Evolutionary conservation across 1,140 invertebrate species (phyloP).

Genomic region (Cardiocondyla obscurior): DNA sequence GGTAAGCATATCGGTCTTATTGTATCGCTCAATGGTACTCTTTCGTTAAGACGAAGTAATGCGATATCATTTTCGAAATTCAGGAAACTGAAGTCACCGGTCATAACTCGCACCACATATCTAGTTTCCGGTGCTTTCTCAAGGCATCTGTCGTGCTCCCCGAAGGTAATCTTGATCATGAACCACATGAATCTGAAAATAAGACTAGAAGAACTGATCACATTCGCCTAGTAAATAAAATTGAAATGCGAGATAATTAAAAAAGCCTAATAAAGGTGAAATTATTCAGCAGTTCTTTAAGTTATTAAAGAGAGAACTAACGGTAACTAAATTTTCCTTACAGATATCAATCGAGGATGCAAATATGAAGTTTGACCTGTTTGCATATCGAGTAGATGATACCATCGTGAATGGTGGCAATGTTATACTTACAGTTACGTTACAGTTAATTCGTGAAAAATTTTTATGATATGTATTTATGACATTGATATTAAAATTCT

Average conservation of each 20-base stretch:
- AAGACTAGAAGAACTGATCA: slow-evolving; percentile 74
- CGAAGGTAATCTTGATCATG: slow-evolving; percentile 94
- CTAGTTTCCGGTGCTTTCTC: slow-evolving; percentile 88
- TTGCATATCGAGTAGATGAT: slow-evolving; percentile 25
- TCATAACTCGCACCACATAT: slow-evolving; percentile 89
- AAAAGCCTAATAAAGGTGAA: no score
- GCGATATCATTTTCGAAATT: slow-evolving; percentile 95
- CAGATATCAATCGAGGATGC: slow-evolving; percentile 36
- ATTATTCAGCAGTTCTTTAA: neutral
- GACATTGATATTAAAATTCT: no score
- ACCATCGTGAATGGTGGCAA: slow-evolving; percentile 19
- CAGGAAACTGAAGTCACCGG: slow-evolving; percentile 91
- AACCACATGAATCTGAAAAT: slow-evolving; percentile 93
- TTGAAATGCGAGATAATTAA: neutral
- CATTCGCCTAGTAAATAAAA: slow-evolving; percentile 6
- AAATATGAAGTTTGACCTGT: slow-evolving; percentile 50
- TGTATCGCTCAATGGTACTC: slow-evolving; percentile 89
- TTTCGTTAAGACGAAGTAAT: slow-evolving; percentile 90
- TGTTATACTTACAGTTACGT: slow-evolving; percentile 46
- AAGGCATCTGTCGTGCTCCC: slow-evolving; percentile 92
- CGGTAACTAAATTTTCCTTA: slow-evolving; percentile 31
- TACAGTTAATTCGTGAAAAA: slow-evolving; percentile 12
- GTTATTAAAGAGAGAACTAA: slow-evolving; percentile 3
- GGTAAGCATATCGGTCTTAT: slow-evolving; percentile 93
- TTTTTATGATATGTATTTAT: neutral